phyloP scores from a whole-genome alignment of 2,113 vertebrate genomes.

The Vulpes ferrilata region DNA sequence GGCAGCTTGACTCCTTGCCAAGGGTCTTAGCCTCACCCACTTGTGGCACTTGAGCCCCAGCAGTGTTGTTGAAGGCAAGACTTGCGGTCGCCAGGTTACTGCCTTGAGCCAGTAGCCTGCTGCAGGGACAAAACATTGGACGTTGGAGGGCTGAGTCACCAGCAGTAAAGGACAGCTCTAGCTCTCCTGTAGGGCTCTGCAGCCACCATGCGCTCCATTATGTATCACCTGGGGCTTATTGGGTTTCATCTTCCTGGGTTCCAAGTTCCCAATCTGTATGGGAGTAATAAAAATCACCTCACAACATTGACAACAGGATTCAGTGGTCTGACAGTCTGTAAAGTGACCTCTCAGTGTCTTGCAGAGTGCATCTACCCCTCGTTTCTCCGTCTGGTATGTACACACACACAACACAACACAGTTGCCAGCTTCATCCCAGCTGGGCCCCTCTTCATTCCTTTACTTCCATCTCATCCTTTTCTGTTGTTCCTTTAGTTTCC shows the following conservation, averaged over 20 bases:
- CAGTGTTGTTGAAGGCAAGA: background rate
- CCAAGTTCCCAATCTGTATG: background rate
- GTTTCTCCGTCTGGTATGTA: background rate
- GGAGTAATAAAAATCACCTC: background rate
- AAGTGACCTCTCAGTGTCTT: background rate
- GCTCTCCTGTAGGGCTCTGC: background rate
- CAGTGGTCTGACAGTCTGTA: background rate
- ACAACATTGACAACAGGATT: background rate
- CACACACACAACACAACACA: background rate
- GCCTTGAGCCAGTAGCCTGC: background rate
- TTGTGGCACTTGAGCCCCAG: background rate
- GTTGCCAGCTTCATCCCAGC: background rate
- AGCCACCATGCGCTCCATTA: background rate
- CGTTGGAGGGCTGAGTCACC: background rate
- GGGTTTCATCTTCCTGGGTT: background rate
- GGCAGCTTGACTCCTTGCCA: background rate
- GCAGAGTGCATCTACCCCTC: background rate
- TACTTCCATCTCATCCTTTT: background rate
- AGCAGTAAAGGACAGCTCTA: background rate
- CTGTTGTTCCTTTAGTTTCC: background rate
- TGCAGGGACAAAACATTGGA: background rate
- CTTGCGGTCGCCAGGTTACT: background rate
- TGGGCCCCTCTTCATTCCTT: background rate
- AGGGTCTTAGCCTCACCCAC: background rate
- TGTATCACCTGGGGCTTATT: background rate